These are phyloP conservation scores for Platerodrilus igneus DNA, from an alignment of 2,888 invertebrate species.

Conservation along the genomic window DNA sequence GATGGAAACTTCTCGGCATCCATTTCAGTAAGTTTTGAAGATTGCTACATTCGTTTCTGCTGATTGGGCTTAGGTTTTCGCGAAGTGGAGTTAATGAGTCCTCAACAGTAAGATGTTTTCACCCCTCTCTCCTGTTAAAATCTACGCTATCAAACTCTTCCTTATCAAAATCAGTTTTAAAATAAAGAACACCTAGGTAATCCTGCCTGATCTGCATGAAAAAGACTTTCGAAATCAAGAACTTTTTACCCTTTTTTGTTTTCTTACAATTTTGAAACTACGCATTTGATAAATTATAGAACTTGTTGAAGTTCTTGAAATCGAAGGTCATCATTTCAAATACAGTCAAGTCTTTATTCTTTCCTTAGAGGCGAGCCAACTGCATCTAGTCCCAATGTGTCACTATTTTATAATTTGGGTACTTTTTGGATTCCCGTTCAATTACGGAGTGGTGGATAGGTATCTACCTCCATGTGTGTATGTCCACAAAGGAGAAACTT, in stretches of 20 bases:
- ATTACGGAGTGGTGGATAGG: slow-evolving; percentile 1
- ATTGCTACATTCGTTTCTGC: too few species aligned
- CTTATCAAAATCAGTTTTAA: too few species aligned
- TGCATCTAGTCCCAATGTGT: too few species aligned
- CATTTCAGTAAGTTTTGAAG: too few species aligned
- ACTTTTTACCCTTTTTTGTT: background rate
- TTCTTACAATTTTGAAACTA: background rate
- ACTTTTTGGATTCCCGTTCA: slow-evolving; percentile 1
- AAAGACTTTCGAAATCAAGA: background rate
- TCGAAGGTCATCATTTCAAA: slow-evolving; percentile 3
- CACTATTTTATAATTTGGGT: too few species aligned
- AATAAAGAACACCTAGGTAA: too few species aligned
- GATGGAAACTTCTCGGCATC: too few species aligned
- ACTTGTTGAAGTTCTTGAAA: background rate
- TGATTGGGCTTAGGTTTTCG: too few species aligned
- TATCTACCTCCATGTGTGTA: slow-evolving; percentile 1
- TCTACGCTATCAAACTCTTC: too few species aligned
- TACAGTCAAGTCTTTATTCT: slow-evolving; percentile 1
- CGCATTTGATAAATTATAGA: background rate
- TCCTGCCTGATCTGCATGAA: slow-evolving; percentile 1
- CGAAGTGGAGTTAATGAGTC: too few species aligned
- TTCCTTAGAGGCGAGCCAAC: background rate
- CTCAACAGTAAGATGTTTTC: too few species aligned
- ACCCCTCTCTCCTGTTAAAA: too few species aligned
- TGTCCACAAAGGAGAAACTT: slow-evolving; percentile 2